Evolutionary conservation across 1,140 invertebrate species (phyloP), one percentile per base, ranked within the genome.

Genomic region (Octopus bimaculoides): DNA sequence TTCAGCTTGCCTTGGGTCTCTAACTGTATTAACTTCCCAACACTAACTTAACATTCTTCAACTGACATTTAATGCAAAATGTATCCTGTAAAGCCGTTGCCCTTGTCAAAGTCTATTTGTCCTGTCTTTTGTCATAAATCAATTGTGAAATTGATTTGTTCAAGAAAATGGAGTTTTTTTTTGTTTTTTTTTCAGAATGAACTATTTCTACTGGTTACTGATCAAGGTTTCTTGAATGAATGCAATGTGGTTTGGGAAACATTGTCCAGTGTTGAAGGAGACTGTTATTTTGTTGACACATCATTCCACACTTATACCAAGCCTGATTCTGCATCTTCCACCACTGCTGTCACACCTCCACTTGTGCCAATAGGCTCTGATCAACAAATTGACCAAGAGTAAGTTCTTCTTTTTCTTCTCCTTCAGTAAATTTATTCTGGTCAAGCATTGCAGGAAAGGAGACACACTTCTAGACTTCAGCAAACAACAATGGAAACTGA

Each of bases 181-280:
- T 71, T 71, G 74, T 56, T 77, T 77, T 73, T 78, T 78, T 87
- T 88, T 41, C 87, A 93, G 92, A 88, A 90, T 85, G 90, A 92
- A 81, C 82, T 93, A n/a, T 92, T 91, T 82, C 88, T 92, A 83
- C 85, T 93, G 41, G 92, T 93, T 6, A 93, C 92, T 41, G 93
- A 93, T 86, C 92, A 93, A 84, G 93, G 93, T 9, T 93, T 92
- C 87, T 87, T 93, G 8, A 90, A 88, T 76, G 92, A 93, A 82
- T 85, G 84, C 53, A 90, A 89, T 80, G 91, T 92, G 4, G 92
- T 93, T 10, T 93, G 93, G 93, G 92, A 93, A 88, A 92, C 92
- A 14, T 85, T 93, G 53, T 89, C 89, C 53, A 92, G 92, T 82
- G 92, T 93, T 56, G 92, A 93, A 82, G 92, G 92, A 41, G 92